Evolutionary conservation across 2,888 invertebrate genomes (phyloP), one percentile per base, ranked within the genome.

Genomic region (Clistopyga incitator): DNA sequence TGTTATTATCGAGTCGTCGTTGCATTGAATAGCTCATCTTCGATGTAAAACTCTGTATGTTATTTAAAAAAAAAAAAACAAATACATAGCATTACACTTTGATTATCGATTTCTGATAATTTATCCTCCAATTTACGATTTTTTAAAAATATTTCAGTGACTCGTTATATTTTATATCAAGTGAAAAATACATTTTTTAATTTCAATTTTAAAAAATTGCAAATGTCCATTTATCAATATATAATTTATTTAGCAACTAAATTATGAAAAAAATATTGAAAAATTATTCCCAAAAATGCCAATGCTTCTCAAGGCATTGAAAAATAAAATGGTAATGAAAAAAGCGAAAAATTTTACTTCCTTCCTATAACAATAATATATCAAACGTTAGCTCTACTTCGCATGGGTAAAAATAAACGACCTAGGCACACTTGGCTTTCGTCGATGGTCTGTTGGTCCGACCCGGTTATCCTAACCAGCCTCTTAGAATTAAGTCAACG

Each of bases 1-100:
- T 78, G 78, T 83, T 83, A 81, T 87, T 87, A 88, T 87, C 88
- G 88, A 88, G 87, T 88, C 87, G 86, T 89, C 88, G 89, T 90
- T 89, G 88, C 89, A 89, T 89, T 88, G 84, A 88, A 90, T 89
- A 90, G 67, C 86, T 87, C 85, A 89, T 88, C 88, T 86, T 91
- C 88, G 90, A 90, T 91, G 91, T 92, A 90, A 84, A 90, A 88
- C 90, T 91, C 90, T 92, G 87, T 90, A 90, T 90, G 90, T 91
- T 91, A 90, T 84, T 85, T 87, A 89, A 90, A 91, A 71, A n/a
- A 77, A 34, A 61, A 65, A 65, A 47, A 64, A 71, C 52, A 81
- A 74, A 81, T 84, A 81, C 47, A 84, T 78, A 80, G 84, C 81
- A 81, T 84, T 84, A 84, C 80, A 81, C 84, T 84, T 79, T 82